These are phyloP conservation scores for Ceratosolen solmsi DNA, from an alignment of 1,140 invertebrate genomes.

Conservation along the genomic window DNA sequence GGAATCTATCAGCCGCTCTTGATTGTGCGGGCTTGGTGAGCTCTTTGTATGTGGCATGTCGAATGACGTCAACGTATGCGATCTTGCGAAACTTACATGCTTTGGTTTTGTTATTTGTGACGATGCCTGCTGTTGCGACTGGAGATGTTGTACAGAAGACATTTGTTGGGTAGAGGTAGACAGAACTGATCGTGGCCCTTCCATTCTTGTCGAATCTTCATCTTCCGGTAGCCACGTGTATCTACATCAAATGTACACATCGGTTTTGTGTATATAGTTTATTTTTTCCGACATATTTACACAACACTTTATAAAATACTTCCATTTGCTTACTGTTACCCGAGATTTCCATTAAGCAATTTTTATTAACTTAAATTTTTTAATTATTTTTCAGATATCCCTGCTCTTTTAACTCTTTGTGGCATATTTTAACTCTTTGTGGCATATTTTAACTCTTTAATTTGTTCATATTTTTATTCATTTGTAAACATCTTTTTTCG, in stretches of 20 bases:
- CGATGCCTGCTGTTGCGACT: conserved; percentile 52
- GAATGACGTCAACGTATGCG: conserved; percentile 87
- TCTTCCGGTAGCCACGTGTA: conserved; percentile 85
- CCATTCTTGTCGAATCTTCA: conserved; percentile 81
- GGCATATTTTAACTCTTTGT: too few relatives aligned
- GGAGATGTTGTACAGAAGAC: conserved; percentile 43
- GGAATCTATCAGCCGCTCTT: conserved; percentile 79
- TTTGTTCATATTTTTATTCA: too few relatives aligned
- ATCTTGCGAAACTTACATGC: conserved; percentile 92
- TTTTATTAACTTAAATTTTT: too few relatives aligned
- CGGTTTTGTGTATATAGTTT: not conserved
- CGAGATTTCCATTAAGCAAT: too few relatives aligned
- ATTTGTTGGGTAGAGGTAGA: conserved; percentile 62
- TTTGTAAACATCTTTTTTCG: too few relatives aligned
- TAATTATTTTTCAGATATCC: too few relatives aligned
- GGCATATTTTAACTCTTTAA: too few relatives aligned
- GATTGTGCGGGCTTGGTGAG: conserved; percentile 77
- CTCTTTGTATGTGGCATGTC: conserved; percentile 78
- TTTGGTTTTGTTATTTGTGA: conserved; percentile 83
- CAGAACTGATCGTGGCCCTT: conserved; percentile 77
- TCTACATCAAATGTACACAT: conserved; percentile 49
- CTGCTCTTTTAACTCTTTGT: too few relatives aligned
- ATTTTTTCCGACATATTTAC: not conserved
- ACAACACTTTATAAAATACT: too few relatives aligned
- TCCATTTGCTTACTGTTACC: too few relatives aligned